Evolutionary conservation across 2,113 vertebrate species (phyloP).

Genomic region (Heptranchias perlo): DNA sequence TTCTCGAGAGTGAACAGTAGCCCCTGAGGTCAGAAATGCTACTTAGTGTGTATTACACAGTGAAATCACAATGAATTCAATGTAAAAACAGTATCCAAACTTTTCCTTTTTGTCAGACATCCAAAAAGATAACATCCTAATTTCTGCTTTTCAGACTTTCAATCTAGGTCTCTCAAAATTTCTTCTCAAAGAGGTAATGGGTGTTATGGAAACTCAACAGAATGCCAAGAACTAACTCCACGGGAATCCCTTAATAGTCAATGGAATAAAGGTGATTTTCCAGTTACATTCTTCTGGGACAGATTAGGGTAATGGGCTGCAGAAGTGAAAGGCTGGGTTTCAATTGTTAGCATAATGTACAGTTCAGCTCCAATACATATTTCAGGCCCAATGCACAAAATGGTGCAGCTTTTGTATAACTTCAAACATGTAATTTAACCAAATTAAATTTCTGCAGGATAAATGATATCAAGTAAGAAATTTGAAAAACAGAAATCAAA

Average conservation of each 20-base stretch:
- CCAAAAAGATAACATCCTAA: neutral
- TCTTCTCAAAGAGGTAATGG: neutral
- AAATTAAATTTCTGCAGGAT: conserved; percentile 38
- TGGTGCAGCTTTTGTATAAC: neutral
- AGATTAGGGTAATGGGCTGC: neutral
- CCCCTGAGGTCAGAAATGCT: neutral
- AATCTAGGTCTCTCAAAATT: neutral
- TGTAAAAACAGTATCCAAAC: neutral
- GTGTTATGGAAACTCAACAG: neutral
- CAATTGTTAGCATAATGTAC: neutral
- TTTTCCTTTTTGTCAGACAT: neutral
- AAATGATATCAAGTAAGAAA: neutral
- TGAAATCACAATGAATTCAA: neutral
- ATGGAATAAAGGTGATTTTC: neutral
- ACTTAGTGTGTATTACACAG: neutral
- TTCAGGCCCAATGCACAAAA: neutral
- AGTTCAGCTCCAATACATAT: neutral
- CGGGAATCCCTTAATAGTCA: neutral
- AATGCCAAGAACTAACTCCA: neutral
- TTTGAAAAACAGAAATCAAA: neutral
- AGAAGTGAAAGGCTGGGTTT: neutral
- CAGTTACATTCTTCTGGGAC: neutral
- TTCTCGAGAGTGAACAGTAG: neutral
- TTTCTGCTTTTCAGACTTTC: neutral
- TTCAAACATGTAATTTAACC: neutral